phyloP scores from a whole-genome alignment of 2,113 vertebrate species.

The Todiramphus chloris region DNA sequence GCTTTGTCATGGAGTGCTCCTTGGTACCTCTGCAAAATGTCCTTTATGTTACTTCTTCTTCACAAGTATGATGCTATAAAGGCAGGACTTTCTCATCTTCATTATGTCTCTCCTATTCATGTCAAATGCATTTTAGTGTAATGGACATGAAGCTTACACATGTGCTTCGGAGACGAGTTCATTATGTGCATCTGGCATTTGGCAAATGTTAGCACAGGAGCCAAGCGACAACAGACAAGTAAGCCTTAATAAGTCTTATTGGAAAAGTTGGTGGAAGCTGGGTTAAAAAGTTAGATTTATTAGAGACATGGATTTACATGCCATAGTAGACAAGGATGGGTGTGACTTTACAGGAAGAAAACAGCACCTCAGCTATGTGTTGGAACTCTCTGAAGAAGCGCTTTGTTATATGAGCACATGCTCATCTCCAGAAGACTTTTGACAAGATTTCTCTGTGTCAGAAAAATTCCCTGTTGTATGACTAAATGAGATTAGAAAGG shows the following conservation, averaged over 20 bases:
- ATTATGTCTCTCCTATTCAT: background rate
- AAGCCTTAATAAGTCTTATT: background rate
- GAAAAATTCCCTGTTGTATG: accelerated
- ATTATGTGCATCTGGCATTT: background rate
- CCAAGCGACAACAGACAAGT: background rate
- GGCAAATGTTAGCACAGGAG: background rate
- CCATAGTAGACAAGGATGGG: background rate
- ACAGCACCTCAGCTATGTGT: background rate
- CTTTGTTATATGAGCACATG: accelerated
- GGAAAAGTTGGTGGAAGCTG: background rate
- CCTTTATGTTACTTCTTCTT: background rate
- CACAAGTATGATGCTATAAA: background rate
- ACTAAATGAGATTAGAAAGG: background rate
- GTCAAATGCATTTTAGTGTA: background rate
- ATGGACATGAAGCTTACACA: background rate
- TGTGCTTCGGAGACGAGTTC: background rate
- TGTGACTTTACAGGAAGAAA: background rate
- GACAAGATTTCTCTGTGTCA: background rate
- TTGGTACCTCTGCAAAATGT: background rate
- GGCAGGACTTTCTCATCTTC: background rate
- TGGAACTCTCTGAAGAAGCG: background rate
- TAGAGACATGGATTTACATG: background rate
- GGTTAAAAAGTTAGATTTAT: background rate
- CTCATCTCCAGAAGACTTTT: background rate
- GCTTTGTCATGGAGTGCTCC: background rate